These are phyloP conservation scores for Agriopis marginaria DNA, from an alignment of 2,888 invertebrate species.

Conservation along the genomic window DNA sequence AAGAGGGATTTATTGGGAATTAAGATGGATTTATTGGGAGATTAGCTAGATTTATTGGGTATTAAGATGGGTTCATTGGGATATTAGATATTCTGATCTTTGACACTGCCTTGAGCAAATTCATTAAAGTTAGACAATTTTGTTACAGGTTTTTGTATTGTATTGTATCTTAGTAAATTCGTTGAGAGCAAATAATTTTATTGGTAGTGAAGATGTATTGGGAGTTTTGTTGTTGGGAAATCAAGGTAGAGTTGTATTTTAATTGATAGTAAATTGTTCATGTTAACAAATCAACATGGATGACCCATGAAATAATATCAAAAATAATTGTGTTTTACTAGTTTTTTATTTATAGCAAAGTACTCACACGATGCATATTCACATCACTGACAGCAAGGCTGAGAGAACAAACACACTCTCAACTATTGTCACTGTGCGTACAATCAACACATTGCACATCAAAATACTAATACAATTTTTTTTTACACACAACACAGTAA, in stretches of 20 bases:
- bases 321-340: conserved; percentile 5
- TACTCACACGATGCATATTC: conserved; percentile 46
- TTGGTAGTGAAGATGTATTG: too few species aligned
- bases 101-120: too few species aligned
- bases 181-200: too few species aligned
- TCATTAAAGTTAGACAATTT: too few species aligned
- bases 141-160: too few species aligned
- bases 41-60: neutral
- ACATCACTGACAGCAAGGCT: conserved; percentile 63
- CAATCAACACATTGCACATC: conserved; percentile 53
- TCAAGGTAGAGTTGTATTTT: neutral
- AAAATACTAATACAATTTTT: conserved; percentile 64
- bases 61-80: neutral
- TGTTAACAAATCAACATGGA: neutral
- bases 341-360: neutral
- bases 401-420: conserved; percentile 64
- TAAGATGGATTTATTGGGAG: neutral
- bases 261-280: neutral
- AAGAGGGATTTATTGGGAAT: neutral
- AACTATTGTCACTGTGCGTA: conserved; percentile 66
- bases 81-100: neutral
- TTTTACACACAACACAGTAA: conserved; percentile 71
- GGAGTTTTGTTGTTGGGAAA: too few species aligned
- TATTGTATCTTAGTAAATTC: too few species aligned
- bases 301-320: too few species aligned